A percentile compares a stretch with the other conserved stretches of the same genome.
phyloP scores from a whole-genome alignment of 2,113 vertebrate genomes.

The Embiotoca jacksoni region DNA sequence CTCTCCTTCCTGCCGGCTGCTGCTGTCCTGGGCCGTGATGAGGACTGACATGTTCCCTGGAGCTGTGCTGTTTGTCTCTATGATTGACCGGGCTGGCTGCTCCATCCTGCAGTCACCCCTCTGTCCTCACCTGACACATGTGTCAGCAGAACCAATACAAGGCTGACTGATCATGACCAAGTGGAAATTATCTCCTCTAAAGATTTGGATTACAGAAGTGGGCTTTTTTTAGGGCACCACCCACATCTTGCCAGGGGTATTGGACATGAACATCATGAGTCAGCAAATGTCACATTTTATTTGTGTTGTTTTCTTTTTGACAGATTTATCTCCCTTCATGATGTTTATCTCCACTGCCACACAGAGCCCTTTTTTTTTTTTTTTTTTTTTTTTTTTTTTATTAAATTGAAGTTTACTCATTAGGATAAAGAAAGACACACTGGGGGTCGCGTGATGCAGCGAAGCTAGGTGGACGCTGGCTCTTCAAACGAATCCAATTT shows the following conservation, averaged over 20 bases:
- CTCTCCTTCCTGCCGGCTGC: slow-evolving; percentile 25
- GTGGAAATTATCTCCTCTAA: background rate
- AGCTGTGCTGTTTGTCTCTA: background rate
- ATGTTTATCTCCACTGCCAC: no score
- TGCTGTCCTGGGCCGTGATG: slow-evolving; percentile 26
- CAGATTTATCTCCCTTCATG: no score
- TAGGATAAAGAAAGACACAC: no score
- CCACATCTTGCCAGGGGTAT: no score
- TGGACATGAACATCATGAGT: no score
- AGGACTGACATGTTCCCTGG: slow-evolving; percentile 27
- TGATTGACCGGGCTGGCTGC: background rate
- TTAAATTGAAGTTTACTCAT: no score
- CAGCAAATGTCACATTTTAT: no score
- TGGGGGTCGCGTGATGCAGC: background rate
- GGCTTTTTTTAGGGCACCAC: no score
- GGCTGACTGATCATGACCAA: background rate
- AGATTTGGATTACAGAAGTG: background rate
- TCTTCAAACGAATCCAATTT: background rate
- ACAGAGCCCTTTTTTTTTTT: no score
- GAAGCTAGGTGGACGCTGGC: background rate
- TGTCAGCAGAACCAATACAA: background rate
- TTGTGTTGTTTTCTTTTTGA: no score
- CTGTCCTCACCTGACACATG: background rate
- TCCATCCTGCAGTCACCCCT: background rate
- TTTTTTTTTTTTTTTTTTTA: no score